These are phyloP conservation scores for Caenorhabditis japonica DNA, from an alignment of 2,888 invertebrate species.

Conservation along the genomic window DNA sequence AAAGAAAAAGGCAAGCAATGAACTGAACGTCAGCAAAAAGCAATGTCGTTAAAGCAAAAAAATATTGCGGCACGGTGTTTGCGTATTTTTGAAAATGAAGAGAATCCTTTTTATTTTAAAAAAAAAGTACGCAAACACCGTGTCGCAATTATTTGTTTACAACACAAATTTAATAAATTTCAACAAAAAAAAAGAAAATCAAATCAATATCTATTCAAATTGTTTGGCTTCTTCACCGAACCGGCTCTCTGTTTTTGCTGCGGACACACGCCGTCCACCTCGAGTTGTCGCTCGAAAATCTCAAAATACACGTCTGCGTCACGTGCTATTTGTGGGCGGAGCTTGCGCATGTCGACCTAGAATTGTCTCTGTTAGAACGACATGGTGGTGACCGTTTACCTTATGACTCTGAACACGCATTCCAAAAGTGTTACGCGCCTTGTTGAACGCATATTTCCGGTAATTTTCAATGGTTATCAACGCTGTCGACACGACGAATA, in stretches of 20 bases:
- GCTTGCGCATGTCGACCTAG: slow-evolving; percentile 43
- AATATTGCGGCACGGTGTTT: too few relatives aligned
- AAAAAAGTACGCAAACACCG: too few relatives aligned
- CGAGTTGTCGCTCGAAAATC: slow-evolving; percentile 45
- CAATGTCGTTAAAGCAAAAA: too few relatives aligned
- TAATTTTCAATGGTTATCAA: slow-evolving; percentile 48
- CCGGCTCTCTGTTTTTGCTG: slow-evolving; percentile 24
- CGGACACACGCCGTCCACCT: slow-evolving; percentile 12
- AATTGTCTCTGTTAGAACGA: background rate
- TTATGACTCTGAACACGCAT: slow-evolving; percentile 39
- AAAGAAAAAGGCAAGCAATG: too few relatives aligned
- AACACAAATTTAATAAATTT: background rate
- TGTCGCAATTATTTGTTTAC: too few relatives aligned
- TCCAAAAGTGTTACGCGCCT: slow-evolving; percentile 40
- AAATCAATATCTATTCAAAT: background rate
- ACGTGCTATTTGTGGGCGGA: slow-evolving; percentile 20
- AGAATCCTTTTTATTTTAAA: too few relatives aligned
- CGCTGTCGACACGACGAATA: slow-evolving; percentile 40
- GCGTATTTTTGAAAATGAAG: too few relatives aligned
- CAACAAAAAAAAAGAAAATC: background rate
- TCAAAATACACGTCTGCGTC: slow-evolving; percentile 50
- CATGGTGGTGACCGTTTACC: slow-evolving; percentile 4
- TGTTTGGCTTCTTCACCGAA: slow-evolving; percentile 21
- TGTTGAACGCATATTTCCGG: slow-evolving; percentile 37
- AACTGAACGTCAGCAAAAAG: too few relatives aligned